Percentiles rank a stretch among this genome's conserved stretches.
Evolutionary conservation across 2,888 invertebrate genomes (phyloP).

Genomic region (Sarcophaga caerulescens): DNA sequence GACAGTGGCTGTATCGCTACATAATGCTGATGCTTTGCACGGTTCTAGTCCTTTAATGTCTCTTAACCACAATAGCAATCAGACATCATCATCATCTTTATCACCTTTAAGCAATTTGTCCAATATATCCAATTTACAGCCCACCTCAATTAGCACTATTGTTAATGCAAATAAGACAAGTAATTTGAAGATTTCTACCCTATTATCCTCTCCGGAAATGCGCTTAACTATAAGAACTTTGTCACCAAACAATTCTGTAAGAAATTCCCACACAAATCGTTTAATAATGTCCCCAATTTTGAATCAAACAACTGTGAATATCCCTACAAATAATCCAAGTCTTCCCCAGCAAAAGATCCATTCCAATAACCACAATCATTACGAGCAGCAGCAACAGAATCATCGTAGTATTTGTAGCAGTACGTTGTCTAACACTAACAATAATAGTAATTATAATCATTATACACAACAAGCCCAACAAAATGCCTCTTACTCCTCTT

Average conservation of each 20-base stretch:
- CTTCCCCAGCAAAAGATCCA: background rate
- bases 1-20: background rate
- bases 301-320: slow-evolving; percentile 5
- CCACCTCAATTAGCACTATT: slow-evolving; percentile 25
- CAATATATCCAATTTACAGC: slow-evolving; percentile 46
- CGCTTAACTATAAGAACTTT: slow-evolving; percentile 43
- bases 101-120: slow-evolving; percentile 46
- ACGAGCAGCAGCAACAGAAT: slow-evolving; percentile 48
- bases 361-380: slow-evolving; percentile 2
- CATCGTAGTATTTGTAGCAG: slow-evolving; percentile 10
- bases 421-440: slow-evolving; percentile 53
- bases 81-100: slow-evolving; percentile 35
- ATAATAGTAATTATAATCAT: slow-evolving; percentile 46
- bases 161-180: slow-evolving; percentile 38
- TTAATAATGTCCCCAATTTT: slow-evolving; percentile 18
- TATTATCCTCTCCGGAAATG: slow-evolving; percentile 51
- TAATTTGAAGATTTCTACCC: slow-evolving; percentile 49
- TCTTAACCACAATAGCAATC: slow-evolving; percentile 43
- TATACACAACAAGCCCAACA: slow-evolving; percentile 43
- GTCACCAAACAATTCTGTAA: slow-evolving; percentile 11
- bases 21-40: slow-evolving; percentile 20
- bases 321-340: background rate
- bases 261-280: slow-evolving; percentile 6
- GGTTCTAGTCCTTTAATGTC: slow-evolving; percentile 17
- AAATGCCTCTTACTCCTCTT: slow-evolving; percentile 42